These are phyloP conservation scores for Eunapius fragilis DNA, from an alignment of 37 sponge, comb jelly and placozoan genomes.

Conservation along the genomic window DNA sequence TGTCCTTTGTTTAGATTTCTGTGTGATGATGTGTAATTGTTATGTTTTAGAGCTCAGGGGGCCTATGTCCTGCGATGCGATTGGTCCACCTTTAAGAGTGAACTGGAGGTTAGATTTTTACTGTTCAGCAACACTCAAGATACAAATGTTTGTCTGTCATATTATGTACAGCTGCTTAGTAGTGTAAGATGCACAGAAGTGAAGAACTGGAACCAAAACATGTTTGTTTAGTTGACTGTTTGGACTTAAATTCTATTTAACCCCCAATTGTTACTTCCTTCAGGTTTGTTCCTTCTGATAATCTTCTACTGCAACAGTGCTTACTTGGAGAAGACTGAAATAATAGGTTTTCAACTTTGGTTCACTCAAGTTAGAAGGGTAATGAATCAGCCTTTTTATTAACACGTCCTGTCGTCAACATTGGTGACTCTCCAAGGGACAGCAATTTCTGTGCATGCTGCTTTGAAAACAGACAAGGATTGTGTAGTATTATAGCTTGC, in stretches of 20 bases:
- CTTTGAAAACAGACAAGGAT: too few relatives aligned
- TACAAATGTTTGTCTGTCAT: neutral
- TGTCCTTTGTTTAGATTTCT: too few relatives aligned
- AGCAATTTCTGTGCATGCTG: too few relatives aligned
- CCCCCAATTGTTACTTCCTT: neutral
- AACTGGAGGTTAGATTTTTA: slow-evolving; percentile 12
- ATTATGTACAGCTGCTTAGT: neutral
- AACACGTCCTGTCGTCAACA: too few relatives aligned
- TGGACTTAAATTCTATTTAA: neutral
- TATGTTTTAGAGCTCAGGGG: slow-evolving; percentile 29
- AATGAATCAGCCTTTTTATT: too few relatives aligned
- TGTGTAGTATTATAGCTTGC: too few relatives aligned
- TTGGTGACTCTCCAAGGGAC: too few relatives aligned
- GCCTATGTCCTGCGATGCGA: slow-evolving; percentile 39
- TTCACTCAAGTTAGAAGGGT: too few relatives aligned
- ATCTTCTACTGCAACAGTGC: neutral
- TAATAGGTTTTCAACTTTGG: too few relatives aligned
- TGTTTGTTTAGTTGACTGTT: neutral
- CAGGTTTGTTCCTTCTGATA: neutral
- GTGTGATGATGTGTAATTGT: neutral
- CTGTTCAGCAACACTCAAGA: neutral
- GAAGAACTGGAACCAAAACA: neutral
- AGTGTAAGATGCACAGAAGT: neutral
- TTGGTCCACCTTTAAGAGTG: slow-evolving; percentile 64
- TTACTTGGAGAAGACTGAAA: neutral